Evolutionary conservation across 1,140 invertebrate genomes (phyloP), one percentile per base, ranked within the genome.

Genomic region (Aphidius ervi): DNA sequence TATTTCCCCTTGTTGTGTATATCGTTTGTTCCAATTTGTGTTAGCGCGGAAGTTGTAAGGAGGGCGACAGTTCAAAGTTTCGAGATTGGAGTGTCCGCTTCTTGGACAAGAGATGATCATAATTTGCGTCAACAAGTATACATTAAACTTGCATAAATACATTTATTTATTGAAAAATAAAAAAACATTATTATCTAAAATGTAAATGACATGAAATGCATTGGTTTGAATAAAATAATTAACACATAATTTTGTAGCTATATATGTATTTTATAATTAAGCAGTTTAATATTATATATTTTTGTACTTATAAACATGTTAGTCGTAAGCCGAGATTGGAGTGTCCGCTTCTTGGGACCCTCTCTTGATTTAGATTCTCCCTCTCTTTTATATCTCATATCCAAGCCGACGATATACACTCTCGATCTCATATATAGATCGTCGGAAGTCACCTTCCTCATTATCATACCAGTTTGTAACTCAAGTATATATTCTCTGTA

Each of bases 381-480:
- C 52, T 43, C 48, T 55, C 41, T 49, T 41, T 53, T 49, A 62
- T 63, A 61, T 55, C 39, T 39, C 53, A 54, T 47, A 61, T 67
- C 61, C 70, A 72, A 63, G 63, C 58, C 55, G 43, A 50, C 58
- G 50, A 41, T 47, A 47, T 41, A 48, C 58, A 54, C 16, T 16
- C 16, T 16, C 16, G 16, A 16, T 61, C 61, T 65, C 66, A 63
- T 71, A 70, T 72, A 72, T 73, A 71, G 70, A 79, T 78, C 74
- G 74, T 80, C 78, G 78, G 78, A 79, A 78, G 78, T 80, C 76
- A 80, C 76, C 78, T 80, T 80, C 78, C 78, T 80, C 77, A 80
- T 80, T 80, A 80, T 78, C 76, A 78, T 78, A 75, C 70, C 74
- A 73, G 71, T 67, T 69, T 31, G 67, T 63, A 54, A 39, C 9